A percentile compares a stretch with the other conserved stretches of the same genome.
Conservation (phyloP, 2,888 invertebrate genomes). For the Cephus sareptanus region DNA sequence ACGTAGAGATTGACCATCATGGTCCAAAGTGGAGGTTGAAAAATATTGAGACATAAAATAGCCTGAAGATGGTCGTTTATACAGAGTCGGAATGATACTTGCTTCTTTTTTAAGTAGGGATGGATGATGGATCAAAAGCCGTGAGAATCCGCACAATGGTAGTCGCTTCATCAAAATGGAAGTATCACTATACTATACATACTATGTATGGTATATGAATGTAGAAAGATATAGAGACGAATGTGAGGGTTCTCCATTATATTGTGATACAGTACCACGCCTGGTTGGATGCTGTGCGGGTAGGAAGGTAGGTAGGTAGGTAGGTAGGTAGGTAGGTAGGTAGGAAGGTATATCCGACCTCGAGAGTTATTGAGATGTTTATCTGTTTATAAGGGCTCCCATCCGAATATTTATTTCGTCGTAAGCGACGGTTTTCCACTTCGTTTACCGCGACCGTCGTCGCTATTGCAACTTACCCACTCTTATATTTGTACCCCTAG, state of each 20-base stretch:
- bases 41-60: neutral
- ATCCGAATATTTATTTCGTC: conserved; percentile 45
- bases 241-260: conserved; percentile 11
- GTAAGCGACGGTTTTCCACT: conserved; percentile 23
- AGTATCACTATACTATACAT: neutral
- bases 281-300: neutral
- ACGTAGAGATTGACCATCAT: neutral
- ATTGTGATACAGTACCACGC: conserved; percentile 27
- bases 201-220: neutral
- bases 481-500: neutral
- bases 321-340: no score
- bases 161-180: conserved; percentile 4
- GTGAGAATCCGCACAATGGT: neutral
- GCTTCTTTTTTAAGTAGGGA: conserved; percentile 2
- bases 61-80: neutral
- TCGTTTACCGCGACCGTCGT: conserved; percentile 21
- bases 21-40: neutral
- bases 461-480: conserved; percentile 13
- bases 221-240: neutral
- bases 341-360: neutral
- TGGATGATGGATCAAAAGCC: conserved; percentile 4
- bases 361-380: conserved; percentile 50
- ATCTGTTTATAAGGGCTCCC: conserved; percentile 45
- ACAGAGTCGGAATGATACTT: neutral
- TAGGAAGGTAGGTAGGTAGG: neutral